phyloP scores from a whole-genome alignment of 2,888 invertebrate species.

The Loripinus fragilis region DNA sequence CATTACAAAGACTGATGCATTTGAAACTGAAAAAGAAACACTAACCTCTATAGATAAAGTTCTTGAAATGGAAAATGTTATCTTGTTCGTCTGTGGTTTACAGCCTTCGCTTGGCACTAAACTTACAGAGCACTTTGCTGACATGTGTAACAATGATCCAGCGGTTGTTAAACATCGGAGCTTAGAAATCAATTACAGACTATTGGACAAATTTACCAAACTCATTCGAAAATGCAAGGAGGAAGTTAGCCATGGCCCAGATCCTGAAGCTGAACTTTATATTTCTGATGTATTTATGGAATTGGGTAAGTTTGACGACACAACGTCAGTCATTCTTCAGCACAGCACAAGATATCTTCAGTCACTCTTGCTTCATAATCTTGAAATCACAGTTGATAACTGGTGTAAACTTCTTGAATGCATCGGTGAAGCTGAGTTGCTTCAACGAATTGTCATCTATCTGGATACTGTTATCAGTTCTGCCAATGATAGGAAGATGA shows the following conservation, averaged over 20 bases:
- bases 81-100: not conserved
- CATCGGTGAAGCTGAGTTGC: not conserved
- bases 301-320: not conserved
- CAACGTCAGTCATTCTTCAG: not conserved
- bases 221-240: not conserved
- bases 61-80: not conserved
- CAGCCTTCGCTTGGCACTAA: not conserved
- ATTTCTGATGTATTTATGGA: not conserved
- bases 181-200: not conserved
- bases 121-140: not conserved
- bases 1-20: not conserved
- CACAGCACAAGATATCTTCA: not conserved
- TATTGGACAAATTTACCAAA: not conserved
- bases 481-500: not conserved
- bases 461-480: not conserved
- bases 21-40: not conserved
- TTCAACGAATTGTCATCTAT: conserved; percentile 1
- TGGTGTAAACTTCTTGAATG: not conserved
- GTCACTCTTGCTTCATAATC: not conserved
- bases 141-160: not conserved
- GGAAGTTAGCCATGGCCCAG: not conserved
- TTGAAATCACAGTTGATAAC: not conserved
- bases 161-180: not conserved
- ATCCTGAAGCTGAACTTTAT: not conserved
- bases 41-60: not conserved